Evolutionary conservation across 2,113 vertebrate species (phyloP), one percentile per base, ranked within the genome.

Genomic region (Leptobrachium leishanense): DNA sequence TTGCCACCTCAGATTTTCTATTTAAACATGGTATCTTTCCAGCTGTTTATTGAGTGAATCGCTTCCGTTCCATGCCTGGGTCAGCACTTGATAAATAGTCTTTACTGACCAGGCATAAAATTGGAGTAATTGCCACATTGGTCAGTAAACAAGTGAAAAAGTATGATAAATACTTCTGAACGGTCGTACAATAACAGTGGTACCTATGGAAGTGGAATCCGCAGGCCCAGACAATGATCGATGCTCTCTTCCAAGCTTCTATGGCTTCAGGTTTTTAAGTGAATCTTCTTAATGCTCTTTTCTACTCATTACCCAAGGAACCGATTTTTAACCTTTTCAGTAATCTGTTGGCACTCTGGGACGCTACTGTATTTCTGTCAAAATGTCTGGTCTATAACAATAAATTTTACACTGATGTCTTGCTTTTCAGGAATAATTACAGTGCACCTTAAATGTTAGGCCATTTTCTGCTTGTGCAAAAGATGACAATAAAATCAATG

Each of bases 361-460:
- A 83, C 85, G 85, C 85, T 82, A 84, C 85, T 84, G 77, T 82
- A 75, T 87, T 88, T 84, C 84, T 91, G 88, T 88, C 88, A 90
- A 88, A 89, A 88, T 81, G 84, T 83, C 83, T 79, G 83, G 43
- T 82, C 81, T 73, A 80, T 83, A 88, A 86, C 86, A 87, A 86
- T 88, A 92, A 92, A 92, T 87, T 92, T 92, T 88, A 88, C 86
- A 89, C 85, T 90, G 91, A 91, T 90, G 88, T 90, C 90, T 93
- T 94, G 90, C 89, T 92, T 93, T 93, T 92, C 79, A 43, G 86
- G 89, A 92, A 92, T 90, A 93, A 92, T 91, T 90, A 91, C 88
- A 86, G 81, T 62, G 80, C 83, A 89, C 85, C 88, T 91, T 87
- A 90, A 93, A 91, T 88, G 88, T 88, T 90, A 88, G 84, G 84